Percentiles rank a stretch among this genome's conserved stretches.
phyloP scores from a whole-genome alignment of 2,113 vertebrate genomes.

The Mastomys natalensis region DNA sequence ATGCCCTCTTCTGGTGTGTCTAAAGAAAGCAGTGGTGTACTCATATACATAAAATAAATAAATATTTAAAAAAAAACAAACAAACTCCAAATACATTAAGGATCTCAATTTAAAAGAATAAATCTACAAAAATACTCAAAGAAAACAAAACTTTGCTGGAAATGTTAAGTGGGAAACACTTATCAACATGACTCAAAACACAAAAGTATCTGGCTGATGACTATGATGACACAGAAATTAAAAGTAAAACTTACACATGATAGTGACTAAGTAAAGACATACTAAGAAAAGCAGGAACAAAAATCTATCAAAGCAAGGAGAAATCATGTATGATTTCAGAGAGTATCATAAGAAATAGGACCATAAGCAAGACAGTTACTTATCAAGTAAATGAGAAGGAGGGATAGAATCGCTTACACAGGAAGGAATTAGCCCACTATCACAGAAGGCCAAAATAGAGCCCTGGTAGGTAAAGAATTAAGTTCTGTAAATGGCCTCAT shows the following conservation, averaged over 20 bases:
- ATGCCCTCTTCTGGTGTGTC: no score
- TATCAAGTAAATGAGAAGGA: background rate
- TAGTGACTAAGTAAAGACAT: no score
- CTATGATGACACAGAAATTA: background rate
- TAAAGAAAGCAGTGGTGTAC: no score
- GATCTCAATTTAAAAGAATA: background rate
- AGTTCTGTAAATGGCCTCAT: no score
- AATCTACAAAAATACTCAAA: background rate
- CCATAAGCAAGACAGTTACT: background rate
- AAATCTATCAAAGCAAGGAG: background rate
- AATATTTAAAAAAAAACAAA: no score
- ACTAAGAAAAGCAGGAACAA: background rate
- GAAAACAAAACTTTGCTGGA: background rate
- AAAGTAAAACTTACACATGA: background rate
- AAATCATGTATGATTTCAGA: background rate
- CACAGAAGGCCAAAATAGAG: background rate
- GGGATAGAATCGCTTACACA: background rate
- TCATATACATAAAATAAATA: no score
- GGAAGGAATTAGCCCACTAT: background rate
- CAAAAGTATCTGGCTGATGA: background rate
- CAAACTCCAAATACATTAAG: background rate
- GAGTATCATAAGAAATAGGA: background rate
- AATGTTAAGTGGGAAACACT: background rate
- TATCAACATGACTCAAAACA: background rate
- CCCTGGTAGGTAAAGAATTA: background rate